phyloP scores from a whole-genome alignment of 1,140 invertebrate species.

The Andricus grossulariae region DNA sequence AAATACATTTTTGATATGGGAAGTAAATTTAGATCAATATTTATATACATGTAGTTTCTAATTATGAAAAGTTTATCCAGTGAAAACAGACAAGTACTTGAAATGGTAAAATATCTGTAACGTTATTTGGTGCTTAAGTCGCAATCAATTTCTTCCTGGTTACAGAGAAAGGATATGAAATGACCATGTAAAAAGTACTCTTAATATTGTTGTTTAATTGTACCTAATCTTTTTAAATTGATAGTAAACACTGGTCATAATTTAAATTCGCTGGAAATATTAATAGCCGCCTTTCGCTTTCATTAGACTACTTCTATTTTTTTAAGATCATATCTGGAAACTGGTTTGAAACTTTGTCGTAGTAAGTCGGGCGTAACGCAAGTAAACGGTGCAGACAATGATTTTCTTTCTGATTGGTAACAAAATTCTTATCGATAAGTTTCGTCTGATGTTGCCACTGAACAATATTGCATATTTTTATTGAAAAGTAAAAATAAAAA shows the following conservation, averaged over 20 bases:
- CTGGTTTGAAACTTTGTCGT: constrained; percentile 17
- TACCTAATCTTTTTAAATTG: not conserved
- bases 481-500: no score
- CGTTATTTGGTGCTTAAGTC: not conserved
- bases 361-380: not conserved
- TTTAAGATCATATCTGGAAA: constrained; percentile 12
- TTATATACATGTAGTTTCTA: not conserved
- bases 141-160: not conserved
- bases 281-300: constrained; percentile 23
- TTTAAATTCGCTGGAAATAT: constrained; percentile 2
- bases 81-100: not conserved
- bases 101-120: not conserved
- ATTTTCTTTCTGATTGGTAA: no score
- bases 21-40: not conserved
- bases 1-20: not conserved
- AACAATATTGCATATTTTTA: no score
- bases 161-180: not conserved
- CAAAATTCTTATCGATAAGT: no score
- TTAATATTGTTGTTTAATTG: not conserved
- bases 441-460: no score
- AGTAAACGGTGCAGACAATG: not conserved
- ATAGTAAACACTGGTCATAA: not conserved
- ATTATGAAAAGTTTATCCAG: not conserved
- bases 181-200: not conserved
- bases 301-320: constrained; percentile 17